Base-by-base conservation (phyloP, 1,140 invertebrate species). In the Lepeophtheirus salmonis region DNA sequence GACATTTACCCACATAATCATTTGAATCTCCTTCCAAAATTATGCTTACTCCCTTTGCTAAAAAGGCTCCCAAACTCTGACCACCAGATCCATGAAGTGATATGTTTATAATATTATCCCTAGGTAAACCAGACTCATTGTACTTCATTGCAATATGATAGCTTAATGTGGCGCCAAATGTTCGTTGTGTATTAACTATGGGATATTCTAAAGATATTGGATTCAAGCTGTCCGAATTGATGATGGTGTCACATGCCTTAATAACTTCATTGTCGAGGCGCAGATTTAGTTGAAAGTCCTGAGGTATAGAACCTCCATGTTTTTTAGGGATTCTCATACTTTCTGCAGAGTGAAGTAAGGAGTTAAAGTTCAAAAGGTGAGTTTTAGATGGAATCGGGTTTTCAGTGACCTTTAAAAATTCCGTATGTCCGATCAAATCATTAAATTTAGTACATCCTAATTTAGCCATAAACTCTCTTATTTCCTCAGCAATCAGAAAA, bases 21-120 rank as follows among this genome's bases (percentile, higher is more conserved):
- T 98, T 98, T 52, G 92, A 85, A 75, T 98, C 95, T 56, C 95
- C 95, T 73, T 95, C 91, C 2, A 98, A 76, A 12, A 80, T 86
- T 1, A 96, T 83, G 64, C 81, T 81, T 61, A 97, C 78, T 24
- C 95, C 95, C 62, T 82, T 84, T 0, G 85, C 81, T 63, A 98
- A 73, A 74, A 98, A 99, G n/a, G 94, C 92, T 72, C 95, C 91
- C 74, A 99, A 97, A 69, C 90, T 97, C 74, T 99, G 95, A 24
- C 95, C 95, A 22, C 92, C 95, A n/a, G 89, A 92, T 6, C 95
- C 95, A 63, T 74, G 83, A 25, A 97, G 72, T 53, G 78, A 79
- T 41, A 99, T 86, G 64, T 87, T 81, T 61, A 98, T 89, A 63
- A 80, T 83, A 63, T 81, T 80, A 41, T 74, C 77, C 1, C 82